Base-by-base conservation (phyloP, 92 coral and sea anemone genomes). In the Zoanthus sansibaricus region DNA sequence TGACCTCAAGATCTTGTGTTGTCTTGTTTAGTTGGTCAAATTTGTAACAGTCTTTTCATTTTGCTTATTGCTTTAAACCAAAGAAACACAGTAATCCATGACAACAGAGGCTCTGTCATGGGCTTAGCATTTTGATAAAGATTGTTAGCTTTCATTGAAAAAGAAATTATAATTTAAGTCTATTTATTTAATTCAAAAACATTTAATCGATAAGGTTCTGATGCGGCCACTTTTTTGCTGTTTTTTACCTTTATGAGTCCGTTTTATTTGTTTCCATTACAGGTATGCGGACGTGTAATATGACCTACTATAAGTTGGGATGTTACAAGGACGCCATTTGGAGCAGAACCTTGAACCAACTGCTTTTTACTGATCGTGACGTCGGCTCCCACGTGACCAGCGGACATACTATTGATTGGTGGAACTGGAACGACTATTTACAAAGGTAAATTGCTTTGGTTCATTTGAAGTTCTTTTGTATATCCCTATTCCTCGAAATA, bases 361-460 rank as follows among this genome's bases (percentile, higher is more conserved):
- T 80, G 20, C 44, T 64, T 3, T 80, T 80, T 14, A 80, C 85
- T n/a, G 85, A 80, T 20, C 74, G 85, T 1, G 85, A 80, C 20
- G 18, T 17, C 21, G 9, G 4, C 75, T 67, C 85, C 30, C 59
- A 21, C 3, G 61, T 80, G 30, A 8, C 85, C 6, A 80, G 85
- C 30, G 85, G 85, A 67, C 3, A 13, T 9, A 45, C 5, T 20
- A 80, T 80, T 17, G 85, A 80, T 55, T 80, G 85, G 85, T 18
- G 9, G 16, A 80, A 80, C 74, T 80, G 85, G 85, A 56, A 21
- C 4, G 47, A 15, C 44, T 66, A 80, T 52, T 11, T 66, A 56
- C 59, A 80, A n/a, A 67, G 85, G 85, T 46, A 17, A 64, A 1
- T 12, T 17, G 0, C n/a, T 77, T 77, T 4, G 4, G 18, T 9